These are phyloP conservation scores for Pleuronectes platessa DNA, from an alignment of 2,113 vertebrate genomes.

Conservation along the genomic window DNA sequence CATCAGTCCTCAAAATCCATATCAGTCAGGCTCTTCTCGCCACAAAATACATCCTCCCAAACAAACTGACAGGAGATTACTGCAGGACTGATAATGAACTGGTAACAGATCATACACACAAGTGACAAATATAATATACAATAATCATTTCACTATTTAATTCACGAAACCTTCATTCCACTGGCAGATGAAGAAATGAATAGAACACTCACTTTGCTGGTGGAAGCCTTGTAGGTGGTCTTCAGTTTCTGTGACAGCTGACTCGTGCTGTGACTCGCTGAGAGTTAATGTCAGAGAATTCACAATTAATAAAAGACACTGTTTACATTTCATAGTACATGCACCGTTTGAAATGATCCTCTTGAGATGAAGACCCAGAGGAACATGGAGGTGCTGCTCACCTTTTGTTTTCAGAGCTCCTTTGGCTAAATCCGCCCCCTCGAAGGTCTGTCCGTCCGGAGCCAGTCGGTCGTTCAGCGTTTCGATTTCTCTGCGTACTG, in stretches of 20 bases:
- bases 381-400: conserved; percentile 43
- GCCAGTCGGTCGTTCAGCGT: conserved; percentile 94
- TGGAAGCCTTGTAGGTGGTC: conserved; percentile 99
- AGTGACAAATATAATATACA: background rate
- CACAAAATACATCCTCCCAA: too few species aligned
- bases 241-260: conserved; percentile 99
- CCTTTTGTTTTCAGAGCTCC: conserved; percentile 98
- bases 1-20: too few species aligned
- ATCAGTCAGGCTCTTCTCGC: too few species aligned
- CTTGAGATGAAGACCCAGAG: too few species aligned
- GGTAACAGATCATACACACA: too few species aligned
- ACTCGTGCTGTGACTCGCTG: conserved; percentile 98
- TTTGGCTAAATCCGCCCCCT: conserved; percentile 94
- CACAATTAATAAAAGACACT: background rate
- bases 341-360: background rate
- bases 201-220: conserved; percentile 91
- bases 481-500: conserved; percentile 96
- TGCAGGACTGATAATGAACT: too few species aligned
- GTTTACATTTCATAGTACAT: background rate
- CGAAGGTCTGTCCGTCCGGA: conserved; percentile 91
- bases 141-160: background rate
- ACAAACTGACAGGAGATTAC: too few species aligned
- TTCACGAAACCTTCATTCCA: background rate
- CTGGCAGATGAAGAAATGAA: background rate
- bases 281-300: conserved; percentile 37